Base-by-base conservation (phyloP, 2,888 invertebrate species). In the Latheticus oryzae region DNA sequence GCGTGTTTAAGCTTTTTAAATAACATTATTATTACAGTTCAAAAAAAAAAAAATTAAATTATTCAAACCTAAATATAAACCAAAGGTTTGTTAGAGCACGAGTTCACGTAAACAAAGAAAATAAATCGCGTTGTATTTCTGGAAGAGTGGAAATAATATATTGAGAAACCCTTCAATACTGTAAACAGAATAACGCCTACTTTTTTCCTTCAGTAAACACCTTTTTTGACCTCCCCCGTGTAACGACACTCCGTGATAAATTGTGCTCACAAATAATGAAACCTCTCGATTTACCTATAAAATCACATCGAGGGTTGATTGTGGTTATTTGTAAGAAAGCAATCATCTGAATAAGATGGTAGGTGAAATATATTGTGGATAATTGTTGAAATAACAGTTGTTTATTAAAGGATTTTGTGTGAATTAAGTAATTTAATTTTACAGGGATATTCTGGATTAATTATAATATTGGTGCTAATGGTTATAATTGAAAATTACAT, bases 181-280 rank as follows among this genome's bases (percentile, higher is more conserved):
- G 12, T 23, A 21, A 30, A 45, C 17, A 30, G 16, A 42, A 26
- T 8, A 52, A 30, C 55, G 51, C 50, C 58, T 28, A 58, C 58
- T n/a, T n/a, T n/a, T n/a, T n/a, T n/a, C 19, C 26, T 8, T 17
- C 19, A 17, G 47, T 26, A 50, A 45, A 28, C 24, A 43, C 26
- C 47, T 53, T 58, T 56, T 37, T 8, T 5, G 4, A 45, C 7
- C 3, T 16, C 7, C 30, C 9, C 21, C n/a, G 32, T 8, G 19
- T 43, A 53, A 57, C 26, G 48, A 43, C 35, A 42, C 24, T 21
- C 50, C 15, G 33, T 60, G 62, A 63, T 53, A 54, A 63, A 62
- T 59, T 48, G 56, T 53, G 52, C 50, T 32, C 50, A 63, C 59
- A 45, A 59, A 58, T 60, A 58, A 50, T 43, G 61, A 65, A 63